These are phyloP conservation scores for Acanthurus tractus DNA, from an alignment of 2,797 vertebrate species.

Conservation along the genomic window DNA sequence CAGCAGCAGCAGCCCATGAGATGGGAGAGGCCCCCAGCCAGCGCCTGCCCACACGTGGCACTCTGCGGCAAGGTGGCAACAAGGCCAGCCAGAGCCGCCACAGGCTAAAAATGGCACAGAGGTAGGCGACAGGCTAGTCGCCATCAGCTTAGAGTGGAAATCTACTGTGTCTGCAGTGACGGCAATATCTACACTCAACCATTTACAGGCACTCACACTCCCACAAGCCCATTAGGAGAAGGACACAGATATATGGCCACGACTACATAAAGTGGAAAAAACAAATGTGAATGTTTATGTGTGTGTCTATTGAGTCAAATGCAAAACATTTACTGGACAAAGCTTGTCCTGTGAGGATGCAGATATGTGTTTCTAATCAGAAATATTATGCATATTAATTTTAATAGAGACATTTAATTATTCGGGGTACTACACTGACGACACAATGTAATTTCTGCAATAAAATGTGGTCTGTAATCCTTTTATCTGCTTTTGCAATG, in stretches of 20 bases:
- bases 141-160: conserved; percentile 78
- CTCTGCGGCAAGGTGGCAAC: conserved; percentile 67
- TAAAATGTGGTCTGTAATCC: conserved; percentile 19
- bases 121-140: conserved; percentile 69
- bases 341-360: neutral
- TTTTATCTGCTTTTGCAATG: conserved; percentile 15
- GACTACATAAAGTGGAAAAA: neutral
- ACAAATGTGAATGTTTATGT: neutral
- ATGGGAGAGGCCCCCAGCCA: conserved; percentile 46
- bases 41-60: conserved; percentile 77
- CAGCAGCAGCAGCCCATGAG: conserved; percentile 31
- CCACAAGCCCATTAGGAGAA: neutral
- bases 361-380: neutral
- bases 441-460: conserved; percentile 7
- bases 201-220: neutral
- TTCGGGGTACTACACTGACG: neutral
- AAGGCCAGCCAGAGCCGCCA: conserved; percentile 57
- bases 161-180: conserved; percentile 60
- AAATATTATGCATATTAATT: neutral
- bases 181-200: conserved; percentile 15
- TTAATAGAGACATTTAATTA: neutral
- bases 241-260: neutral
- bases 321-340: neutral
- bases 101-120: conserved; percentile 81
- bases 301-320: neutral